phyloP scores from a whole-genome alignment of 2,888 invertebrate genomes.

The Leptura quadrifasciata region DNA sequence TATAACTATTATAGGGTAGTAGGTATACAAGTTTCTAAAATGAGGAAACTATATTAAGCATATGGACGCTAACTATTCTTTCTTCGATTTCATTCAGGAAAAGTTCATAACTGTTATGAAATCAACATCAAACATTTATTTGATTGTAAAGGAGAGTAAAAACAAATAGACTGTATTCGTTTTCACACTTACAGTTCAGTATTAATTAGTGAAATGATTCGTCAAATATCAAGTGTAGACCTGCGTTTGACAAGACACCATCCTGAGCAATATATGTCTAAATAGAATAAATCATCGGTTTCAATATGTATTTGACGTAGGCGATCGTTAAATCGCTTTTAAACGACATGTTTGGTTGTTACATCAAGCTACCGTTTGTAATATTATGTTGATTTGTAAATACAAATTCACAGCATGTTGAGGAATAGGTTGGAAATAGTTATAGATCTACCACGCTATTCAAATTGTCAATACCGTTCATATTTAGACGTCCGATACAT shows the following conservation, averaged over 20 bases:
- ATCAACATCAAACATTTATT: background rate
- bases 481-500: constrained; percentile 27
- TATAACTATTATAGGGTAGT: background rate
- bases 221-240: background rate
- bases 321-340: constrained; percentile 14
- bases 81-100: background rate
- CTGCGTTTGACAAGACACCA: background rate
- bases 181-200: background rate
- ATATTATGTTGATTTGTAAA: constrained; percentile 19
- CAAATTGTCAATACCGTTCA: constrained; percentile 9
- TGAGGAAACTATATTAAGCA: background rate
- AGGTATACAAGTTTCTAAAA: background rate
- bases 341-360: background rate
- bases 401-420: constrained; percentile 5
- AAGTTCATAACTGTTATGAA: background rate
- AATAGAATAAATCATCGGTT: constrained; percentile 1
- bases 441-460: constrained; percentile 12
- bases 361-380: constrained; percentile 2
- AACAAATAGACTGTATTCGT: background rate
- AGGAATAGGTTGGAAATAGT: constrained; percentile 7
- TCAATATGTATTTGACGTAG: background rate
- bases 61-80: background rate
- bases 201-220: background rate
- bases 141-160: background rate
- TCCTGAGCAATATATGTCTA: background rate